Conservation (phyloP, 2,113 vertebrate species). For the Stigmatopora nigra region DNA sequence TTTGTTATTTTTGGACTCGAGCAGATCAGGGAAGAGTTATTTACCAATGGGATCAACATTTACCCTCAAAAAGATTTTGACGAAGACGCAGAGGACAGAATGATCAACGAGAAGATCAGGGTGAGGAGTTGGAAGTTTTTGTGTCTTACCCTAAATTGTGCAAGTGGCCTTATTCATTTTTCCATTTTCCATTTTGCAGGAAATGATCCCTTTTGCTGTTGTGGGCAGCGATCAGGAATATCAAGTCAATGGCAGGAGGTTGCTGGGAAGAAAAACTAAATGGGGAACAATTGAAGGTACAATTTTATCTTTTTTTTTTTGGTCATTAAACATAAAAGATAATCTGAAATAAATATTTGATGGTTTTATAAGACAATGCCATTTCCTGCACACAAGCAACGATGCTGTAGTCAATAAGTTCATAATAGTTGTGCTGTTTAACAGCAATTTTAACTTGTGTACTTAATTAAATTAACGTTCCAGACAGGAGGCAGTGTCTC, state of each 20-base stretch:
- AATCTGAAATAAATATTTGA: too few species aligned
- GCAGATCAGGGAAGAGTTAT: conserved; percentile 91
- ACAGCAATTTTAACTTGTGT: conserved; percentile 19
- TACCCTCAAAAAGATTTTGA: conserved; percentile 98
- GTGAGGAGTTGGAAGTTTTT: conserved; percentile 59
- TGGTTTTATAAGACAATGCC: conserved; percentile 9
- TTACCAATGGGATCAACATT: conserved; percentile 88
- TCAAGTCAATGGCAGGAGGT: conserved; percentile 91
- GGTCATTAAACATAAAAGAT: not conserved
- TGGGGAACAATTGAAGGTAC: conserved; percentile 99
- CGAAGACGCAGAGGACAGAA: conserved; percentile 88
- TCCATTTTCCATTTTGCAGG: conserved; percentile 59
- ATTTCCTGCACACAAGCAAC: conserved; percentile 11
- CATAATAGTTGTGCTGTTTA: not conserved
- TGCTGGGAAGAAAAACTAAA: conserved; percentile 95
- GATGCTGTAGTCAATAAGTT: not conserved
- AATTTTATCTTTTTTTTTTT: not conserved
- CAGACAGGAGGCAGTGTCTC: conserved; percentile 30
- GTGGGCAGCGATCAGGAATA: conserved; percentile 98
- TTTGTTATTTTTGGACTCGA: conserved; percentile 5
- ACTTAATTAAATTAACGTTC: conserved; percentile 38
- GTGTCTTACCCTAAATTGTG: too few species aligned
- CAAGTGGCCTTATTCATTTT: not conserved
- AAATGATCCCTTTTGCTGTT: conserved; percentile 97
- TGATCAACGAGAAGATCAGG: conserved; percentile 94